These are phyloP conservation scores for Coracopsis vasa DNA, from an alignment of 2,113 vertebrate species.

Conservation along the genomic window DNA sequence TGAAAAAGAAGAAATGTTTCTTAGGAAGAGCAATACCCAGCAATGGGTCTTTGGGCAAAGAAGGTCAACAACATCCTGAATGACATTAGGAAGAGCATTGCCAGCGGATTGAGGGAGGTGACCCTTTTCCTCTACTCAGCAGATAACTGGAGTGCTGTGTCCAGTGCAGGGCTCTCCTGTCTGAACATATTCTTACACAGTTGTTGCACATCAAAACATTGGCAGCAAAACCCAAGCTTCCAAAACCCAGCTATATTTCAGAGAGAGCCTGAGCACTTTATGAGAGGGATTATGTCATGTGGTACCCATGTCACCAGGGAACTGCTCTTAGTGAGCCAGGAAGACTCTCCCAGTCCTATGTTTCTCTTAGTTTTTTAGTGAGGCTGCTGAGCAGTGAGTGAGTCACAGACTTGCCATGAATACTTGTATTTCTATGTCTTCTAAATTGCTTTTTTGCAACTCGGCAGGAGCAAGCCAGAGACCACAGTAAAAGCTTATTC, in stretches of 20 bases:
- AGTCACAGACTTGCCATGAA: not conserved
- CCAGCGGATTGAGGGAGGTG: not conserved
- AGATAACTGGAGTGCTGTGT: not conserved
- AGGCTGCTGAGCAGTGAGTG: not conserved
- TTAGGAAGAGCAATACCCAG: not conserved
- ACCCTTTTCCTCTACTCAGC: not conserved
- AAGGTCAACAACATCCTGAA: accelerated
- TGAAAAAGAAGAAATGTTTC: not conserved
- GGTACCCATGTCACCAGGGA: not conserved
- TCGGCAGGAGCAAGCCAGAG: not conserved
- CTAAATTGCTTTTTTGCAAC: not conserved
- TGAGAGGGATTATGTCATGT: not conserved
- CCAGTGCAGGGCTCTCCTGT: not conserved
- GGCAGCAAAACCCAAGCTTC: not conserved
- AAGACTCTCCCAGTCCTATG: not conserved
- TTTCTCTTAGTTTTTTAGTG: not conserved
- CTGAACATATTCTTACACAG: not conserved
- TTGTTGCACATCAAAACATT: not conserved
- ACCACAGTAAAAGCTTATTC: not conserved
- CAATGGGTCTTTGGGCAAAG: not conserved
- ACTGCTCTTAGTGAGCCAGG: not conserved
- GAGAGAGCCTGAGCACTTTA: not conserved
- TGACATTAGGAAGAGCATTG: not conserved
- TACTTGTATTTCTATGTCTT: not conserved
- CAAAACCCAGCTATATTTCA: not conserved